phyloP scores from a whole-genome alignment of 2,113 vertebrate genomes.

The Pluvialis apricaria region DNA sequence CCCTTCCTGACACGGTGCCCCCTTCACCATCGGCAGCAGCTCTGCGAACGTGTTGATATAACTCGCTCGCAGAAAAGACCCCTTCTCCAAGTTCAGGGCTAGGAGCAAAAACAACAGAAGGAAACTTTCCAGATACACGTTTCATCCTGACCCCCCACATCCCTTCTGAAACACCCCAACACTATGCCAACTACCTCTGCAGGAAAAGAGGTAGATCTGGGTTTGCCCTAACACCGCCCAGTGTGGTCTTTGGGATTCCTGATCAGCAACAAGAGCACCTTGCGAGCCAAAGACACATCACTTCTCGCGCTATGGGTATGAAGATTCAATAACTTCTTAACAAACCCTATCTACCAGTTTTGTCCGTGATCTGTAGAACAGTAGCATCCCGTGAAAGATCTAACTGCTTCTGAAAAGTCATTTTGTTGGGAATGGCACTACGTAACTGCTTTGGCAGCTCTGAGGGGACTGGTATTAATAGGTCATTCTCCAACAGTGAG shows the following conservation, averaged over 20 bases:
- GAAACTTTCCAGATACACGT: background rate
- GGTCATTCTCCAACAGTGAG: background rate
- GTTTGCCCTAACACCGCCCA: background rate
- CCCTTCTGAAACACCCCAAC: background rate
- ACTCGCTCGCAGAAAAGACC: background rate
- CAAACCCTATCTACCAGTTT: background rate
- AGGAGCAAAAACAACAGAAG: background rate
- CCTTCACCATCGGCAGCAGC: background rate
- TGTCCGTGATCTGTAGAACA: background rate
- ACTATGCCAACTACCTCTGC: background rate
- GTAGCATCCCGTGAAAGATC: background rate
- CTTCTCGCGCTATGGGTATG: background rate
- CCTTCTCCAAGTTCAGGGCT: background rate
- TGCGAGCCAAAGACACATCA: background rate
- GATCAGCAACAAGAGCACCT: background rate
- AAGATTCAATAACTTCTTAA: background rate
- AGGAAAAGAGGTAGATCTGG: background rate
- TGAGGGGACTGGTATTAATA: background rate
- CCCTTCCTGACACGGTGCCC: background rate
- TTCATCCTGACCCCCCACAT: background rate
- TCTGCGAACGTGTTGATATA: fast-evolving
- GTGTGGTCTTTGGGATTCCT: background rate
- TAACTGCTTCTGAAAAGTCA: background rate
- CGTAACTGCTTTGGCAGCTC: background rate
- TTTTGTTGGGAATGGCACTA: background rate